These are phyloP conservation scores for Rhineura floridana DNA, from an alignment of 2,113 vertebrate species.

Conservation along the genomic window DNA sequence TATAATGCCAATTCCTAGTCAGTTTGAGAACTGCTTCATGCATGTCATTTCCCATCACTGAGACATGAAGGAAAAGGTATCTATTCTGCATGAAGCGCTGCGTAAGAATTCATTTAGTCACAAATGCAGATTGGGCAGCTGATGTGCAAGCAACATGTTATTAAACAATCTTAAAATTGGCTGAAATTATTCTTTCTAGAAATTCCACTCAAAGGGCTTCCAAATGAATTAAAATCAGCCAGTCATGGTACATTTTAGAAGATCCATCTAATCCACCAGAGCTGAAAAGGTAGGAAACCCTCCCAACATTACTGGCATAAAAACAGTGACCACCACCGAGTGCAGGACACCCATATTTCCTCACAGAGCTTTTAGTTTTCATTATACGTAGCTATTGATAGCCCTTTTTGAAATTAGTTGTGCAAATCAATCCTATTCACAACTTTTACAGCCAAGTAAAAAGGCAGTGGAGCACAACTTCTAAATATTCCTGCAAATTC, in stretches of 20 bases:
- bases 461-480: background rate
- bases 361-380: background rate
- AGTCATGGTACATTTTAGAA: background rate
- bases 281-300: conserved; percentile 11
- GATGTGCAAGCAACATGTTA: background rate
- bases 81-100: background rate
- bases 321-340: conserved; percentile 33
- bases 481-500: background rate
- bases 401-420: conserved; percentile 25
- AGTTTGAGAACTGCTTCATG: background rate
- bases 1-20: conserved; percentile 38
- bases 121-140: background rate
- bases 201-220: background rate
- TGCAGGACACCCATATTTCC: conserved; percentile 5
- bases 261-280: background rate
- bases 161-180: background rate
- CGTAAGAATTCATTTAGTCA: background rate
- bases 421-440: conserved; percentile 10
- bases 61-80: background rate
- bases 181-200: background rate
- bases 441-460: conserved; percentile 21
- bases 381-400: conserved; percentile 14
- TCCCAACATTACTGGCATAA: conserved; percentile 26
- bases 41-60: background rate
- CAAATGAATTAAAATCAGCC: background rate